Evolutionary conservation across 2,113 vertebrate genomes (phyloP).

Genomic region (Hoplias malabaricus): DNA sequence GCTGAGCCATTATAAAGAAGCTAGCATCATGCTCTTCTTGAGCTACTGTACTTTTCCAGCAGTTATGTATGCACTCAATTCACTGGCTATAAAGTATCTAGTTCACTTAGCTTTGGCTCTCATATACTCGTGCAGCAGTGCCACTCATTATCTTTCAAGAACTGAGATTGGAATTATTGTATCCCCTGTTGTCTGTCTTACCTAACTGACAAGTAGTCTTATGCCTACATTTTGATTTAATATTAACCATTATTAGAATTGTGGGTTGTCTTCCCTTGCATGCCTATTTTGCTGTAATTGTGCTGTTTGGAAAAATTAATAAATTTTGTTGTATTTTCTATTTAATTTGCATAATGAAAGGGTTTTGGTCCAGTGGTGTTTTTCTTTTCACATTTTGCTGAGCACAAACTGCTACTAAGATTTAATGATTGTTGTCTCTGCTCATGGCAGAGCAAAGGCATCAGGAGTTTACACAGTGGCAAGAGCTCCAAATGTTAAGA

Average conservation of each 20-base stretch:
- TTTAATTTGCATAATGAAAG: neutral
- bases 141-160: slow-evolving; percentile 11
- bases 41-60: slow-evolving; percentile 26
- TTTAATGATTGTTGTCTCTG: too few species aligned
- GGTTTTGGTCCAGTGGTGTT: neutral
- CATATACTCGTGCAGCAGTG: neutral
- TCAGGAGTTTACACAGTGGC: too few species aligned
- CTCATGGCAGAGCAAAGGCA: too few species aligned
- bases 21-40: neutral
- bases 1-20: neutral
- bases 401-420: too few species aligned
- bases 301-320: slow-evolving; percentile 45
- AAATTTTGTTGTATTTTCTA: slow-evolving; percentile 52
- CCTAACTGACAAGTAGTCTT: slow-evolving; percentile 35
- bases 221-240: slow-evolving; percentile 18
- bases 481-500: too few species aligned
- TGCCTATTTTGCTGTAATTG: slow-evolving; percentile 42
- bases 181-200: neutral
- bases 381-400: neutral
- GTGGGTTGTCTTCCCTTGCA: slow-evolving; percentile 45
- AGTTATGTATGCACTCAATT: slow-evolving; percentile 10
- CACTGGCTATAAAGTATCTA: slow-evolving; percentile 8
- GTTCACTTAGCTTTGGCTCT: neutral
- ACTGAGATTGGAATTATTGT: slow-evolving; percentile 12
- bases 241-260: slow-evolving; percentile 17